A percentile compares a stretch with the other conserved stretches of the same genome.
Conservation (phyloP, 2,888 invertebrate species). For the Trisateles emortualis region DNA sequence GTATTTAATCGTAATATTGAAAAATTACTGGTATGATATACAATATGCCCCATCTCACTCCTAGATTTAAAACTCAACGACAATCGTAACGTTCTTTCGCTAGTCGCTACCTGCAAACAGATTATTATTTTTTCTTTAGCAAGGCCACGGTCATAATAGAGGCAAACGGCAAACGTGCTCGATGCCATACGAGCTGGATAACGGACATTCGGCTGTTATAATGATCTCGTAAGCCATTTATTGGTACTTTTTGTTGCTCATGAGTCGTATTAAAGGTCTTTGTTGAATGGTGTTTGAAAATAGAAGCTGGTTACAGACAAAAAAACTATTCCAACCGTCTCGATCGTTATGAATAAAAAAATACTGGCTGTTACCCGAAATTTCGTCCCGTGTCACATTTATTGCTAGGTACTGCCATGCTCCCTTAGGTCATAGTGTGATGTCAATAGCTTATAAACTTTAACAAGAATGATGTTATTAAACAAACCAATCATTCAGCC, state of each 20-base stretch:
- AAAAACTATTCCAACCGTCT: slow-evolving; percentile 1
- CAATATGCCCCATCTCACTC: background rate
- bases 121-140: slow-evolving; percentile 53
- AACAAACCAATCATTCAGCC: background rate
- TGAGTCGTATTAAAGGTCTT: slow-evolving; percentile 3
- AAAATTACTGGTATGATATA: background rate
- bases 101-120: slow-evolving; percentile 67
- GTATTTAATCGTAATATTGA: too few species aligned
- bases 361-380: too few species aligned
- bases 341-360: background rate
- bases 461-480: too few species aligned
- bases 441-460: too few species aligned
- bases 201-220: slow-evolving; percentile 44
- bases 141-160: slow-evolving; percentile 57
- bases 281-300: slow-evolving; percentile 9
- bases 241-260: slow-evolving; percentile 22
- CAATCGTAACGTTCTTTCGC: slow-evolving; percentile 59
- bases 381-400: too few species aligned
- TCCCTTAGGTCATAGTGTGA: too few species aligned
- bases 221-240: slow-evolving; percentile 31
- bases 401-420: too few species aligned
- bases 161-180: slow-evolving; percentile 49
- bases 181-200: slow-evolving; percentile 41
- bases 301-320: background rate
- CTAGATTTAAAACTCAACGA: slow-evolving; percentile 7